Conservation (phyloP, 2,113 vertebrate genomes). For the Malurus cyaneus region DNA sequence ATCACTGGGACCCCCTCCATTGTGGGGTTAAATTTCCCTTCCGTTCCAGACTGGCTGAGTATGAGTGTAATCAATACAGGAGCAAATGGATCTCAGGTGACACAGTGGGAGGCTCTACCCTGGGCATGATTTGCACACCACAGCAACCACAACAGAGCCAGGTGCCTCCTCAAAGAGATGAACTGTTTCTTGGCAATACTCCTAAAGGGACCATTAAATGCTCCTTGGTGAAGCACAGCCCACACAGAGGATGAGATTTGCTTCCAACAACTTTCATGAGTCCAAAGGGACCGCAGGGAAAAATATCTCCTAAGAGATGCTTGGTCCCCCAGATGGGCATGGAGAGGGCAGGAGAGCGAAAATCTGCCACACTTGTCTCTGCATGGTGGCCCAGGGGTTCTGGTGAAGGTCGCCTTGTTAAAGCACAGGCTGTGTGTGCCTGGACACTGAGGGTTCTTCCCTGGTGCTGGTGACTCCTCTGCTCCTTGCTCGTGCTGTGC, state of each 20-base stretch:
- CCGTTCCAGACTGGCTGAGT: neutral
- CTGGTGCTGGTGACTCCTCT: neutral
- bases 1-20: rapidly evolving
- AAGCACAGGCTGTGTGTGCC: neutral
- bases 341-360: neutral
- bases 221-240: neutral
- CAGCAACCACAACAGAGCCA: neutral
- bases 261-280: neutral
- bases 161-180: neutral
- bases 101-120: neutral
- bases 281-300: neutral
- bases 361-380: neutral
- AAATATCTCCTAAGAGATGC: neutral
- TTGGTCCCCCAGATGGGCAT: neutral
- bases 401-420: neutral
- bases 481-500: neutral
- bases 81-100: neutral
- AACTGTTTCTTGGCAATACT: neutral
- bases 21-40: neutral
- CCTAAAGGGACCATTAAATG: neutral
- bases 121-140: neutral
- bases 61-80: neutral
- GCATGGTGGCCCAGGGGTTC: neutral
- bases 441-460: neutral
- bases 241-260: neutral